Evolutionary conservation across 2,797 vertebrate genomes (phyloP), one percentile per base, ranked within the genome.

Genomic region (Gobionotothen gibberifrons): DNA sequence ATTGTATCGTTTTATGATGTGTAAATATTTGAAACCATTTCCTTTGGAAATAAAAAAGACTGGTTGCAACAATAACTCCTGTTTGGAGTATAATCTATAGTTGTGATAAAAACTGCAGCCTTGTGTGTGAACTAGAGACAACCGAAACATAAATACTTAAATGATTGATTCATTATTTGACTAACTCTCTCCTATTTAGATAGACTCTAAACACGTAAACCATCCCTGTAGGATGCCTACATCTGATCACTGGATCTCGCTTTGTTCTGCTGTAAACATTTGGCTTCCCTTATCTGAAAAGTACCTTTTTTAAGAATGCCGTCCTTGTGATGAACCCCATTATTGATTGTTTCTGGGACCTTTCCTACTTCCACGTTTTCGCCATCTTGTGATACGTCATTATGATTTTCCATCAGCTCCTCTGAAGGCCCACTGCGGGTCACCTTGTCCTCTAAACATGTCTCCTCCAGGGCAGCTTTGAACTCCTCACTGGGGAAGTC

Each of bases 401-500:
- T 19, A 12, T 78, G 76, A 65, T 89, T 86, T 59, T 86, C 81
- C 47, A 69, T 14, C 10, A 42, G 29, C 21, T 84, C 86, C 29
- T 83, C 57, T 42, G 60, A 22, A 9, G 53, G 19, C 55, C 55
- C 70, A 4, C 51, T 62, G 42, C 72, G 21, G 1, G 65, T 42
- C 13, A 44, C 56, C 44, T 81, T 84, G 9, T 74, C 74, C 10
- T 86, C 87, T 21, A 57, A 39, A 74, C 84, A 84, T 0, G 84
- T 84, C 63, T 93, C 92, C 63, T 94, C 88, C 48, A 91, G 72
- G 0, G 83, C 85, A 5, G 69, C 78, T 62, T 93, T 93, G 46
- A 94, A 89, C 52, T 93, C 94, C 48, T 89, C 89, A 46, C 29
- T 83, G 8, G 93, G 92, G 67, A 93, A 91, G 55, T 88, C 77